Evolutionary conservation across 2,888 invertebrate genomes (phyloP), one percentile per base, ranked within the genome.

Genomic region (Schizotus pectinicornis): DNA sequence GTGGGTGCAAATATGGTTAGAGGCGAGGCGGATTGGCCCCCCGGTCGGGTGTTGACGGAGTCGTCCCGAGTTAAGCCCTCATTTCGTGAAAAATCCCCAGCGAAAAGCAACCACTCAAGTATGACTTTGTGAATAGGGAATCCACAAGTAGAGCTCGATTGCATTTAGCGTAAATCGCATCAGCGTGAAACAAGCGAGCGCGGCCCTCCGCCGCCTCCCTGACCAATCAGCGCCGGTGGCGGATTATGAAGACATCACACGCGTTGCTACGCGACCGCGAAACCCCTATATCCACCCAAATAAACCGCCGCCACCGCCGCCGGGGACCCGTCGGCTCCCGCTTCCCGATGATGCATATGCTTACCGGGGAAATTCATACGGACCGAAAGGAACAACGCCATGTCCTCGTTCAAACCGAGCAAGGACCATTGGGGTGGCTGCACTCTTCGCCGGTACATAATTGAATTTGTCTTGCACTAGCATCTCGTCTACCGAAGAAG

Each of bases 261-360:
- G 75, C 77, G 78, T 77, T 78, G 78, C 78, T 77, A 75, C 71
- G 78, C 78, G 74, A 78, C 78, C 78, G 75, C 77, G 75, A 72
- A 75, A 71, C 73, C 75, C 73, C 74, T 61, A 60, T 46, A 56
- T 46, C 60, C 61, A 61, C 68, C 67, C 59, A 63, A 66, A 67
- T 65, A 58, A 67, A 65, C 69, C 66, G 67, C 62, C 57, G 51
- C 55, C 59, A 9, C 42, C 41, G 33, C 50, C 38, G 48, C 34
- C 36, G 52, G 49, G 43, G 52, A 39, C 47, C 30, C 50, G 41
- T 39, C 57, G 38, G 32, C 34, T 43, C 50, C 45, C 42, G 42
- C 35, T 35, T 42, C 37, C 47, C 41, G 42, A 59, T 49, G 48
- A 47, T 52, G 56, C 61, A 56, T 53, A 61, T 61, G 61, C 49